Evolutionary conservation across 2,113 vertebrate species (phyloP).

Genomic region (Chlorodrepanis virens): DNA sequence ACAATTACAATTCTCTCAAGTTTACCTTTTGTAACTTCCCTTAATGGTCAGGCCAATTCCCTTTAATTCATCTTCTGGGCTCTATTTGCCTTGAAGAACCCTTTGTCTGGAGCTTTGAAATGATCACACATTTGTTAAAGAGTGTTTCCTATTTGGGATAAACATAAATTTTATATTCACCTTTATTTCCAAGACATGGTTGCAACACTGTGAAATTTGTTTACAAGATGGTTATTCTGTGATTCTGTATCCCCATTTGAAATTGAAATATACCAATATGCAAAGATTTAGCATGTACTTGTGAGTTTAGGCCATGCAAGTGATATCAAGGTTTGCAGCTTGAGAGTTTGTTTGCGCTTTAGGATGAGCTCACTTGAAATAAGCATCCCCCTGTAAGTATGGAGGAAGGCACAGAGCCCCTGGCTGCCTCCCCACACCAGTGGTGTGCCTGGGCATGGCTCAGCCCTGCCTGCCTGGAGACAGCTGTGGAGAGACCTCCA

Average conservation of each 20-base stretch:
- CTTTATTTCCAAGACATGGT: neutral
- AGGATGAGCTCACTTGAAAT: neutral
- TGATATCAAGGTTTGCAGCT: neutral
- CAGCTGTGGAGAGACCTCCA: neutral
- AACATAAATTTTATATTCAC: neutral
- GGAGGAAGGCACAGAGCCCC: neutral
- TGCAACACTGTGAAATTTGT: neutral
- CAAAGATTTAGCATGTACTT: neutral
- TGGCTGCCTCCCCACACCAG: rapidly evolving
- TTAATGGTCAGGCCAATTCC: neutral
- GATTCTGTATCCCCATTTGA: neutral
- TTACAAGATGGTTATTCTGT: neutral
- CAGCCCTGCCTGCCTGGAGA: neutral
- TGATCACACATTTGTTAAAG: neutral
- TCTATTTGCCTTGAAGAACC: neutral
- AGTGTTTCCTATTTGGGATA: neutral
- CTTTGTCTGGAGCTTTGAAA: neutral
- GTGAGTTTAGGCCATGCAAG: neutral
- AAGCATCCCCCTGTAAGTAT: neutral
- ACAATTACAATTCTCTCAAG: neutral
- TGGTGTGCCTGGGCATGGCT: rapidly evolving
- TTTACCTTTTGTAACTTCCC: neutral
- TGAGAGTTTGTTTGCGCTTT: neutral
- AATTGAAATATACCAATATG: neutral
- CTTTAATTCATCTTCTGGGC: neutral